Base-by-base conservation (phyloP, 2,888 invertebrate genomes). In the Tiphia femorata region DNA sequence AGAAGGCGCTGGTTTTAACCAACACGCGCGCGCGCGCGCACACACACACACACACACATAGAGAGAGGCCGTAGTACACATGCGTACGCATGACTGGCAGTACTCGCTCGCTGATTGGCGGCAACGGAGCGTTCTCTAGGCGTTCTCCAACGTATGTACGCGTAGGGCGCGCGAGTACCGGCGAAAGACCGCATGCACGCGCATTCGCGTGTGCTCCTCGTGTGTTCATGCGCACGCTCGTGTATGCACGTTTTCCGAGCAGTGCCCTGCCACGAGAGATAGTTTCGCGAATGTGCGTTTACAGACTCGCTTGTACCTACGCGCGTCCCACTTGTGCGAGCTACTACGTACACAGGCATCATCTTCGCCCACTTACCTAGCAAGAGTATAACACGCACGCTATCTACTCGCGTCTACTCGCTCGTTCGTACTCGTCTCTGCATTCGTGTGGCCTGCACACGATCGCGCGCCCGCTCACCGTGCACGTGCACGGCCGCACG, bases 401-500 rank as follows among this genome's bases (percentile, higher is more conserved):
- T n/a, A n/a, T n/a, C n/a, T n/a, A n/a, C n/a, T n/a, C n/a, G n/a
- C n/a, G n/a, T n/a, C n/a, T n/a, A n/a, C n/a, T n/a, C n/a, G 6
- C 14, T 33, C 33, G 14, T 33, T 33, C 14, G 33, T 33, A 14
- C 17, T 1, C 5, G 19, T 2, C 25, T 25, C 7, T n/a, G 33
- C 19, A 19, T 37, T 3, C 17, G 56, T 55, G 59, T 49, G 54
- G 57, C 54, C 44, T 29, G 38, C 30, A 27, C 33, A 30, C 40
- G 20, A 23, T 49, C 25, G 49, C 47, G 21, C 21, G 42, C 35
- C 46, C 25, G 14, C 23, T 25, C 19, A 5, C 14, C 14, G 49
- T 30, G 48, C 14, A 47, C 33, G 25, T 27, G 48, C 17, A 27
- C 23, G 17, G 20, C 16, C 29, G 37, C 41, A 64, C 72, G 72